Evolutionary conservation across 2,888 invertebrate genomes (phyloP).

Genomic region (Scaptomyza caliginosa): DNA sequence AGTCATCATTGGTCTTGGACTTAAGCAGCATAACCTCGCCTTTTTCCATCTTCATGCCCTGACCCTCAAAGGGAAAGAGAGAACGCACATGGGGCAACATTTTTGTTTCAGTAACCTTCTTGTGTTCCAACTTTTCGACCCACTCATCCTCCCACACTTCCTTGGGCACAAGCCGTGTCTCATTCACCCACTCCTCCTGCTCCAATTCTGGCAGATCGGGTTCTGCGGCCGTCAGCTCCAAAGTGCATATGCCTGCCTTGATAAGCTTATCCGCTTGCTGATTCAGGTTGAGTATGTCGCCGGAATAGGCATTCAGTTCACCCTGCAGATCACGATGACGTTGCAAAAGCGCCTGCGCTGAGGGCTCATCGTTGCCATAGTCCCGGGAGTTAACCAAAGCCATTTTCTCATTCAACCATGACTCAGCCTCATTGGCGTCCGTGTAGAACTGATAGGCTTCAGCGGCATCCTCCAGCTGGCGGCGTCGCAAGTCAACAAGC

Average conservation of each 20-base stretch:
- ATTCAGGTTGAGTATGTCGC: conserved; percentile 92
- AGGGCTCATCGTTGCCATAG: conserved; percentile 96
- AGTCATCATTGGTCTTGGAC: conserved; percentile 97
- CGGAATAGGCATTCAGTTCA: conserved; percentile 94
- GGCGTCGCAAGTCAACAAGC: conserved; percentile 89
- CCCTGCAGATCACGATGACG: conserved; percentile 94
- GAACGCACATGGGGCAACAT: conserved; percentile 94
- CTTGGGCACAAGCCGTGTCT: conserved; percentile 92
- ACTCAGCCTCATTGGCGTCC: conserved; percentile 98
- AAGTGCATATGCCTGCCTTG: conserved; percentile 88
- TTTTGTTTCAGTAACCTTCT: conserved; percentile 94
- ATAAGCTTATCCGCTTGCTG: conserved; percentile 91
- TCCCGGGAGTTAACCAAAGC: conserved; percentile 95
- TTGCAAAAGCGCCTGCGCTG: conserved; percentile 93
- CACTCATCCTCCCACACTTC: conserved; percentile 97
- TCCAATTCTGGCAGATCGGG: conserved; percentile 87
- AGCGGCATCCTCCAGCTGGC: conserved; percentile 92
- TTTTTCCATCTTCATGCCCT: conserved; percentile 95
- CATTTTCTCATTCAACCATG: conserved; percentile 98
- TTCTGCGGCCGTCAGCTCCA: conserved; percentile 85
- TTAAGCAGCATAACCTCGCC: conserved; percentile 96
- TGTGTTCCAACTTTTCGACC: conserved; percentile 92
- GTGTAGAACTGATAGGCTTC: conserved; percentile 99
- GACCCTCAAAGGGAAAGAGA: conserved; percentile 95
- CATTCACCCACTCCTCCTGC: conserved; percentile 91